phyloP scores from a whole-genome alignment of 2,888 invertebrate genomes.

The Rhabditophanes sp. region DNA sequence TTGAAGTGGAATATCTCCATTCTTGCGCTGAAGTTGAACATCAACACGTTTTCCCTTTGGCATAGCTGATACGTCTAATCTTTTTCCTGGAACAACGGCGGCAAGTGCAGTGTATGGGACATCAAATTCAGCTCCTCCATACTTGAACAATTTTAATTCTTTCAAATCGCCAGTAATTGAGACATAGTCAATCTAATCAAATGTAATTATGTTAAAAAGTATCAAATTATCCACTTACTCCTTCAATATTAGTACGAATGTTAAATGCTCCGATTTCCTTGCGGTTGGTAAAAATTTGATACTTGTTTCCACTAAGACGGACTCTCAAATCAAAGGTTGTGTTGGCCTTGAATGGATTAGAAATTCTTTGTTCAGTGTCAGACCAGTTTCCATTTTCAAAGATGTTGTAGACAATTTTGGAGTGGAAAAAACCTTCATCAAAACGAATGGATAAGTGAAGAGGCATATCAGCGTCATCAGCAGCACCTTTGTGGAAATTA shows the following conservation, averaged over 20 bases:
- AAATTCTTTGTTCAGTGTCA: constrained; percentile 36
- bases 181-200: constrained; percentile 33
- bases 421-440: constrained; percentile 32
- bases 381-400: constrained; percentile 40
- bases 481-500: constrained; percentile 41
- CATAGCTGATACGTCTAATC: constrained; percentile 37
- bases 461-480: constrained; percentile 35
- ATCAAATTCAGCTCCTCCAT: constrained; percentile 37
- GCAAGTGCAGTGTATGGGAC: constrained; percentile 40
- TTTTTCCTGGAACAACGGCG: constrained; percentile 32
- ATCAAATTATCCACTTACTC: constrained; percentile 17
- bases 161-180: constrained; percentile 37
- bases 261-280: constrained; percentile 37
- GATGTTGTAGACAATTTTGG: constrained; percentile 35
- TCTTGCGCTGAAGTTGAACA: constrained; percentile 36
- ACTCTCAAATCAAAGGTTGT: constrained; percentile 39
- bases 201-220: not conserved
- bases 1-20: constrained; percentile 39
- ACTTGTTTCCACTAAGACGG: constrained; percentile 34
- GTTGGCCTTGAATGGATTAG: constrained; percentile 35
- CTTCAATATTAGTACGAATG: constrained; percentile 29
- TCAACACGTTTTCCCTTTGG: constrained; percentile 39
- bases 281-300: constrained; percentile 40
- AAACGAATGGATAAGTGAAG: constrained; percentile 42
- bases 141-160: constrained; percentile 36